These are phyloP conservation scores for Metaphire vulgaris DNA, from an alignment of 1,140 invertebrate genomes.

Conservation along the genomic window DNA sequence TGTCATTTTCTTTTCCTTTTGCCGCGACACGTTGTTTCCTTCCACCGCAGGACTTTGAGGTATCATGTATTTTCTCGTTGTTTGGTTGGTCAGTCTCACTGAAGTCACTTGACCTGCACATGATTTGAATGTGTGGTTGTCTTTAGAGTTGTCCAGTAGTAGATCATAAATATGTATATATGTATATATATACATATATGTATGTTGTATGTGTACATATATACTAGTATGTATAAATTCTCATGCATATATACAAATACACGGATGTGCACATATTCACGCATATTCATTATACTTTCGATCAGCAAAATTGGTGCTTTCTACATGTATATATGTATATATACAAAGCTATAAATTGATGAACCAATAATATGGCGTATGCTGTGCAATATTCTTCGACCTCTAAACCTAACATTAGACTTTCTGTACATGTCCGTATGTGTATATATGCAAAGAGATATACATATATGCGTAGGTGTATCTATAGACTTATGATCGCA, in stretches of 20 bases:
- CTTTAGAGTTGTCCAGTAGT: constrained; percentile 29
- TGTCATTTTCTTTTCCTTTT: constrained; percentile 35
- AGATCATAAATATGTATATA: constrained; percentile 6
- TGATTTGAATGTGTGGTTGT: constrained; percentile 42
- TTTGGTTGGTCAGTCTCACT: constrained; percentile 3
- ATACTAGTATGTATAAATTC: not conserved
- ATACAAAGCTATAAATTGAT: not conserved
- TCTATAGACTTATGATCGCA: too few species aligned
- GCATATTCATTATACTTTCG: not conserved
- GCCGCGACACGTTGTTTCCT: constrained; percentile 14
- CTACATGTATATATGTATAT: constrained; percentile 1
- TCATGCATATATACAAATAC: not conserved
- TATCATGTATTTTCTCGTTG: constrained; percentile 16
- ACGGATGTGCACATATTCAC: not conserved
- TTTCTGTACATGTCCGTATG: constrained; percentile 1
- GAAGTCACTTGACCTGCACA: constrained; percentile 30
- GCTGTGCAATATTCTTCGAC: constrained; percentile 1
- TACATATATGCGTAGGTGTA: constrained; percentile 2
- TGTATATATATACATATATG: constrained; percentile 1
- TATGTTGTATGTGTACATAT: constrained; percentile 10
- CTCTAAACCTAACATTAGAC: too few species aligned
- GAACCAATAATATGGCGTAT: not conserved
- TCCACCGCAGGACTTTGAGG: constrained; percentile 24
- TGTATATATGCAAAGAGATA: not conserved
- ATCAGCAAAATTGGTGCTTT: not conserved